Conservation (phyloP, 2,888 invertebrate species). For the Sarcophaga caerulescens region DNA sequence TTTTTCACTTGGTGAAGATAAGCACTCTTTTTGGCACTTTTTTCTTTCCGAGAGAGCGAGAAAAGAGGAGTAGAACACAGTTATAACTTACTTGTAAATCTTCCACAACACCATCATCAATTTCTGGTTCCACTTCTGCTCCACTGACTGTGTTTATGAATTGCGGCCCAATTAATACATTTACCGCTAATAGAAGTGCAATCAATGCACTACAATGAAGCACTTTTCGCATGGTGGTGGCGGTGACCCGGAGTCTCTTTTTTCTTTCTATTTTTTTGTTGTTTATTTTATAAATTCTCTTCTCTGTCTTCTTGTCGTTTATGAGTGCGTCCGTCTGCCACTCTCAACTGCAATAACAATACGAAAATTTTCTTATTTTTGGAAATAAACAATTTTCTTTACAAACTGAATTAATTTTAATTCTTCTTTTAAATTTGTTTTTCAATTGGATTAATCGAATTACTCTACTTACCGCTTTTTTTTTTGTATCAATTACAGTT, state of each 20-base stretch:
- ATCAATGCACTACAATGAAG: slow-evolving; percentile 45
- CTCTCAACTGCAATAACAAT: not conserved
- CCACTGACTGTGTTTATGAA: slow-evolving; percentile 61
- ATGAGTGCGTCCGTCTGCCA: not conserved
- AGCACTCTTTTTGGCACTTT: not conserved
- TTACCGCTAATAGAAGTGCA: slow-evolving; percentile 57
- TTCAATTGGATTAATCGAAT: slow-evolving; percentile 44
- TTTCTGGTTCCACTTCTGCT: slow-evolving; percentile 68
- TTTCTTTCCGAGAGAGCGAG: not conserved
- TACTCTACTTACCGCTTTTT: slow-evolving; percentile 58
- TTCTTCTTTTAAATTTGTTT: slow-evolving; percentile 9
- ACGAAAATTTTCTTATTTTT: not conserved
- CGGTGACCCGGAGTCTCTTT: not conserved
- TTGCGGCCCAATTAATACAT: slow-evolving; percentile 49
- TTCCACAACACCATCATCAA: slow-evolving; percentile 76
- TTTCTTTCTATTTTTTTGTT: not conserved
- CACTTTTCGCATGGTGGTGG: slow-evolving; percentile 56
- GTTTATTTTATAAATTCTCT: not conserved
- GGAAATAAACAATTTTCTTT: not conserved
- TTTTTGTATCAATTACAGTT: slow-evolving; percentile 31
- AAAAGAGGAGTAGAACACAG: no score
- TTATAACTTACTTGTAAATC: slow-evolving; percentile 74
- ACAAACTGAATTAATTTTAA: not conserved
- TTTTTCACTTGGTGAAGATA: slow-evolving; percentile 7
- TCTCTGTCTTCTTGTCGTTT: not conserved